phyloP scores from a whole-genome alignment of 2,113 vertebrate genomes.

The Cynopterus brachyotis region DNA sequence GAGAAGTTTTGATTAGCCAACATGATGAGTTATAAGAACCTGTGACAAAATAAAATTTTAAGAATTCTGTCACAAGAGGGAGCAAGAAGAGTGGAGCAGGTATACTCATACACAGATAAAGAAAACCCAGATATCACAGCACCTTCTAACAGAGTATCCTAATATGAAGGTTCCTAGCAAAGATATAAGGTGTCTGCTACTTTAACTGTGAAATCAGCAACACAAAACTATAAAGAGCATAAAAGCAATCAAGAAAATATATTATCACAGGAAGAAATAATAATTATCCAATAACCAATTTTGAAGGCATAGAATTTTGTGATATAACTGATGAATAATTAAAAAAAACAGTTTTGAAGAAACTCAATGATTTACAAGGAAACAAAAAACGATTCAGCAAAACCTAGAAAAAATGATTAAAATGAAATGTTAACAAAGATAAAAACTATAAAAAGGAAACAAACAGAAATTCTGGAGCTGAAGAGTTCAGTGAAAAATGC shows the following conservation, averaged over 20 bases:
- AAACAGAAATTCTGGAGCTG: too few species aligned
- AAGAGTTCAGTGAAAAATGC: too few species aligned
- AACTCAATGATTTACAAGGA: not conserved
- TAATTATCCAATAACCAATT: not conserved
- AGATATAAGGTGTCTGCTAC: not conserved
- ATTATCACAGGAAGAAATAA: not conserved
- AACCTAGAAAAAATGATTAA: not conserved
- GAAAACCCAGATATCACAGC: not conserved
- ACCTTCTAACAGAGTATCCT: not conserved
- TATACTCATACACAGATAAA: not conserved
- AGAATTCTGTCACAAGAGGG: not conserved
- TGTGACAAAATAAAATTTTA: not conserved
- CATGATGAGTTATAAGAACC: not conserved
- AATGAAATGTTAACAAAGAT: not conserved
- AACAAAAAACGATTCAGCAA: not conserved
- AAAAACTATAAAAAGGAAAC: not conserved
- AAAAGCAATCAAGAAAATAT: not conserved
- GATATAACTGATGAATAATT: not conserved
- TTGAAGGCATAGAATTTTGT: not conserved
- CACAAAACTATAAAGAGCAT: not conserved
- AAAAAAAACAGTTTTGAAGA: not conserved
- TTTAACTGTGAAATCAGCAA: not conserved
- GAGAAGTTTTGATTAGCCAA: not conserved
- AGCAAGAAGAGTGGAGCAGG: not conserved
- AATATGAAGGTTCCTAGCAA: not conserved